A percentile compares a stretch with the other conserved stretches of the same genome.
Conservation (phyloP, 2,888 invertebrate genomes). For the Sarcophaga variegata region DNA sequence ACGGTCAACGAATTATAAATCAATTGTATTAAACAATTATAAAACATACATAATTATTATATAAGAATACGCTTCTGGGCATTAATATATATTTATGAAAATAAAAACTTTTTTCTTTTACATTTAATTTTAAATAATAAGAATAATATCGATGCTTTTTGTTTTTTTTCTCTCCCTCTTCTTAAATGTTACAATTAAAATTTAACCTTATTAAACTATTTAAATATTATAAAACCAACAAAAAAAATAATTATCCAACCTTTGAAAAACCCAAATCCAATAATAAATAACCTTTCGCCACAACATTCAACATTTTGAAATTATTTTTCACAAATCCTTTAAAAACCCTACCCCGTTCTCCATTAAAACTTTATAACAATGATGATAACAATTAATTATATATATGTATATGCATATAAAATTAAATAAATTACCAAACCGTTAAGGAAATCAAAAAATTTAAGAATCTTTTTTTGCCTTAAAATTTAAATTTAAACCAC, state of each 20-base stretch:
- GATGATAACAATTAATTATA: too few species aligned
- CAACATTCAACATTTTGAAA: too few species aligned
- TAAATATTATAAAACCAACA: neutral
- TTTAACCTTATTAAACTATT: slow-evolving; percentile 5
- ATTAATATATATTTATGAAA: neutral
- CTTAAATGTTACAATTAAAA: neutral
- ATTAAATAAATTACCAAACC: too few species aligned
- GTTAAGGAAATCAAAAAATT: too few species aligned
- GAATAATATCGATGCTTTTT: neutral
- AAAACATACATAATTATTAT: neutral
- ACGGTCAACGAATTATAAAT: neutral
- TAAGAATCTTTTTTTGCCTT: neutral
- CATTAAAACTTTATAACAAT: too few species aligned
- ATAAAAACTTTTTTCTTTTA: slow-evolving; percentile 25
- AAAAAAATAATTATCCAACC: neutral
- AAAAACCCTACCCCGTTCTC: too few species aligned
- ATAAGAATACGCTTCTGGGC: neutral
- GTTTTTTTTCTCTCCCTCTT: neutral
- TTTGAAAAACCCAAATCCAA: neutral
- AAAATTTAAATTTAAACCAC: neutral
- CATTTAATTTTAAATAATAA: neutral
- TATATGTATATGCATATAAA: too few species aligned
- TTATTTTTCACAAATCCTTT: too few species aligned
- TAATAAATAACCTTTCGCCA: too few species aligned
- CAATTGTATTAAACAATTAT: neutral